These are phyloP conservation scores for Oncorhynchus gorbuscha DNA, from an alignment of 2,113 vertebrate genomes.

Conservation along the genomic window DNA sequence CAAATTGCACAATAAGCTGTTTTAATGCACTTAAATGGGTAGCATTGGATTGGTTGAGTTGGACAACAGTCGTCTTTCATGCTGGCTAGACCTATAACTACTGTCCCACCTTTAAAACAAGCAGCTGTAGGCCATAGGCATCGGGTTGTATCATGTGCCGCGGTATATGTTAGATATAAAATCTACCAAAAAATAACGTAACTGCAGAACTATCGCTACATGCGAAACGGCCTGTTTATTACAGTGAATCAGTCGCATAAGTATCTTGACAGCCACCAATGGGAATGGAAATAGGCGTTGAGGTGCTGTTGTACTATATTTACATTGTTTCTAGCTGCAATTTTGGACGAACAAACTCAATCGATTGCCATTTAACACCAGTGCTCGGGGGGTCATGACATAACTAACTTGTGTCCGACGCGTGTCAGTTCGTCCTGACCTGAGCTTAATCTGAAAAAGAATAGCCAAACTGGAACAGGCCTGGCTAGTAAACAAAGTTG, in stretches of 20 bases:
- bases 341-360: not conserved
- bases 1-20: not conserved
- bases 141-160: not conserved
- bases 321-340: too few species aligned
- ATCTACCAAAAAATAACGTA: too few species aligned
- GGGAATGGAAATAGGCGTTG: not conserved
- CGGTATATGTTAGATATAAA: not conserved
- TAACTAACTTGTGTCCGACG: too few species aligned
- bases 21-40: not conserved
- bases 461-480: not conserved
- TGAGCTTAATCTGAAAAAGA: not conserved
- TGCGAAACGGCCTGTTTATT: too few species aligned
- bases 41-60: too few species aligned
- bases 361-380: not conserved
- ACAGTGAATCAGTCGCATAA: too few species aligned
- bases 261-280: not conserved
- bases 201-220: too few species aligned
- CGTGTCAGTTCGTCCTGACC: not conserved
- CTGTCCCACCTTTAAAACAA: too few species aligned
- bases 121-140: too few species aligned
- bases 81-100: not conserved
- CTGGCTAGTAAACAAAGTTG: not conserved
- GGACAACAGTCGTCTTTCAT: not conserved
- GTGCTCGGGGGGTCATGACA: too few species aligned
- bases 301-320: not conserved